Evolutionary conservation across 2,797 vertebrate species (phyloP).

Genomic region (Premnoplex brunnescens): DNA sequence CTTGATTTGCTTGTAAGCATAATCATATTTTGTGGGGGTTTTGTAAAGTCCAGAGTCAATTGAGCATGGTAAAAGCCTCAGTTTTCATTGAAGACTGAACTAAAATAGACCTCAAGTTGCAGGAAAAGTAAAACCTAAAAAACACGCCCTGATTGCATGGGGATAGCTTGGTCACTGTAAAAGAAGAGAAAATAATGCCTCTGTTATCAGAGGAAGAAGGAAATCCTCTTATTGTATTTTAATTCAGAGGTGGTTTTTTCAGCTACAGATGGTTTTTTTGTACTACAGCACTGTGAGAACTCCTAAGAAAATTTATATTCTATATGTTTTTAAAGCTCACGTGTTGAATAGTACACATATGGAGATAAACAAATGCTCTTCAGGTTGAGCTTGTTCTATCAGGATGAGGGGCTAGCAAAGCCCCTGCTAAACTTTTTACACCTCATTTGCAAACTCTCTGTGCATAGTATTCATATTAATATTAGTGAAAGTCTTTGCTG

Average conservation of each 20-base stretch:
- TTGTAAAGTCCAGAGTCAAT: not conserved
- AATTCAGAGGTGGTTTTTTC: not conserved
- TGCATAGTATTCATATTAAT: not conserved
- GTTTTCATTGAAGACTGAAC: not conserved
- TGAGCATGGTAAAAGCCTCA: not conserved
- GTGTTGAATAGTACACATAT: not conserved
- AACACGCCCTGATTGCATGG: not conserved
- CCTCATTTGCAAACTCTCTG: not conserved
- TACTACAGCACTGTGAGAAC: not conserved
- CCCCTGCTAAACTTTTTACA: not conserved
- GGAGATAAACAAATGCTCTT: not conserved
- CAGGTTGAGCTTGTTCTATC: not conserved
- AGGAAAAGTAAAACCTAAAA: not conserved
- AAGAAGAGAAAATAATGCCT: not conserved
- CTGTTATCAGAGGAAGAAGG: accelerated
- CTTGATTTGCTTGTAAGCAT: not conserved
- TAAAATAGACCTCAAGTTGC: not conserved
- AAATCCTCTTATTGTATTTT: not conserved
- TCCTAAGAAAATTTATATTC: not conserved
- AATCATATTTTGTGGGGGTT: not conserved
- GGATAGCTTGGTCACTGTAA: not conserved
- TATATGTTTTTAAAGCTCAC: not conserved
- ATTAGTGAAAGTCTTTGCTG: not conserved
- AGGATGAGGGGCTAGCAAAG: not conserved
- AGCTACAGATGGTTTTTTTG: not conserved